A percentile compares a stretch with the other conserved stretches of the same genome.
phyloP scores from a whole-genome alignment of 23 tunicate genomes.

The Oikopleura vanhoeffeni region DNA sequence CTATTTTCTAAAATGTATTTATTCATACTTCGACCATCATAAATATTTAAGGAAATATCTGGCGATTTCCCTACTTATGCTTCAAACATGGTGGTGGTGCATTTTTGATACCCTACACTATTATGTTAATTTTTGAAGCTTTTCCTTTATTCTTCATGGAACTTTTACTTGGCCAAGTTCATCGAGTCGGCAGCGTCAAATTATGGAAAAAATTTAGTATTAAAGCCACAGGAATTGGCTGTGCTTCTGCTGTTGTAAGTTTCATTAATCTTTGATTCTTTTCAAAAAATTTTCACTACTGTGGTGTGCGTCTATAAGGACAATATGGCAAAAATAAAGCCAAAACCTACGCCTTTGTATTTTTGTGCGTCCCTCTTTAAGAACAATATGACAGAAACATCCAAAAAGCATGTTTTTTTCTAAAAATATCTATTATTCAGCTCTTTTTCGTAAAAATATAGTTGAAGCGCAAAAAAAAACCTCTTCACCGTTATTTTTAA shows the following conservation, averaged over 20 bases:
- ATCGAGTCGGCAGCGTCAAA: conserved; percentile 11
- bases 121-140: not conserved
- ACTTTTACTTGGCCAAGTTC: not conserved
- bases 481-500: too few relatives aligned
- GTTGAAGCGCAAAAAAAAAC: too few relatives aligned
- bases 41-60: conserved; percentile 6
- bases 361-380: too few relatives aligned
- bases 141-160: conserved; percentile 6
- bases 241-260: not conserved
- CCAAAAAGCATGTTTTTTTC: too few relatives aligned
- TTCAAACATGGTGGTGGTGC: conserved; percentile 10
- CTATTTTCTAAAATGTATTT: too few relatives aligned
- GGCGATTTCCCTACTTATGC: conserved; percentile 15
- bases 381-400: too few relatives aligned
- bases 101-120: not conserved
- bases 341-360: not conserved
- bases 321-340: too few relatives aligned
- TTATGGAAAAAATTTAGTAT: not conserved
- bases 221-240: not conserved
- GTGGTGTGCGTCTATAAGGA: too few relatives aligned
- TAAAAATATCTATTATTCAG: too few relatives aligned
- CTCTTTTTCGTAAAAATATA: too few relatives aligned
- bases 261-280: not conserved
- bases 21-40: too few relatives aligned
- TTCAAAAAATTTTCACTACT: not conserved